A percentile compares a stretch with the other conserved stretches of the same genome.
Conservation (phyloP, 2,888 invertebrate species). For the Ennomos erosarius region DNA sequence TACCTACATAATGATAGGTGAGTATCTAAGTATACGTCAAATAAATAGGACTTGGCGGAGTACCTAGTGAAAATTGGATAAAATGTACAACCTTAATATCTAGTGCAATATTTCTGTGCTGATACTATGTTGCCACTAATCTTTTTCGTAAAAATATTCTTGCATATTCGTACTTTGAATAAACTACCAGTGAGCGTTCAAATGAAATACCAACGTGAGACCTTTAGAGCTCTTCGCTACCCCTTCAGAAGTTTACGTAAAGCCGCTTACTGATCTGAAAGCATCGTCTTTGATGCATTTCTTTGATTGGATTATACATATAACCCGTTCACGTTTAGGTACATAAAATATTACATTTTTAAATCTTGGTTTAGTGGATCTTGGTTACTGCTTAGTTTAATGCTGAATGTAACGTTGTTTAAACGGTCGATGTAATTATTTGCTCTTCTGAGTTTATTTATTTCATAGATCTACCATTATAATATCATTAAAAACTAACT, state of each 20-base stretch:
- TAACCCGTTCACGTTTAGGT: slow-evolving; percentile 8
- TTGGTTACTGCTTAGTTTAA: too few species aligned
- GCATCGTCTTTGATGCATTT: slow-evolving; percentile 26
- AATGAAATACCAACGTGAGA: not conserved
- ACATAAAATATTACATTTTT: not conserved
- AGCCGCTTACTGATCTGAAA: slow-evolving; percentile 27
- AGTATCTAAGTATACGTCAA: too few species aligned
- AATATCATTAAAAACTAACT: too few species aligned
- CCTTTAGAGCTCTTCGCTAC: slow-evolving; percentile 20
- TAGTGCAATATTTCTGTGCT: too few species aligned
- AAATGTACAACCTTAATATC: not conserved
- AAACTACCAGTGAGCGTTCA: slow-evolving; percentile 8
- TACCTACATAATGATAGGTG: too few species aligned
- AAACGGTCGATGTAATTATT: too few species aligned
- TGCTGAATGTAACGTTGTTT: too few species aligned
- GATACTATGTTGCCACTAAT: slow-evolving; percentile 18
- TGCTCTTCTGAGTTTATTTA: too few species aligned
- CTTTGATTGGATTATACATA: slow-evolving; percentile 28
- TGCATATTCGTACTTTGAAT: slow-evolving; percentile 24
- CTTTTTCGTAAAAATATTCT: slow-evolving; percentile 36
- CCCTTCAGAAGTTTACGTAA: slow-evolving; percentile 21
- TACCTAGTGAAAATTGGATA: too few species aligned
- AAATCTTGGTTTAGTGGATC: slow-evolving; percentile 6
- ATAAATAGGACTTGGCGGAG: too few species aligned
- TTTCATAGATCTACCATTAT: too few species aligned